phyloP scores from a whole-genome alignment of 1,140 invertebrate genomes.

The Ylistrum balloti region DNA sequence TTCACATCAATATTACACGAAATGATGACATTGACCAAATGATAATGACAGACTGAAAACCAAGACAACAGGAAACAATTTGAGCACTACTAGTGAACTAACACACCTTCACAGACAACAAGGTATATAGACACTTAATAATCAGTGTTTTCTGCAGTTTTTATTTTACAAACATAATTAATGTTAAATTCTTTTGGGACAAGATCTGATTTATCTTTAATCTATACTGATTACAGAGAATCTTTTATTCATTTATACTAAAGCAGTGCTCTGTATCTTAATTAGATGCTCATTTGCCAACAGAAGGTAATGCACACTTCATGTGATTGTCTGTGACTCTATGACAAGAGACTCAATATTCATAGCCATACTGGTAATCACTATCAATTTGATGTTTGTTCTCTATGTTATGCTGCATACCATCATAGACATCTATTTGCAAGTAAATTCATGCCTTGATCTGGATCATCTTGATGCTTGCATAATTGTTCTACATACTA shows the following conservation, averaged over 20 bases:
- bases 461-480: not conserved
- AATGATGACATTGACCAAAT: not conserved
- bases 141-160: constrained; percentile 29
- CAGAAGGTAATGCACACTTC: too few relatives aligned
- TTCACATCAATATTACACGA: not conserved
- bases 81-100: constrained; percentile 19
- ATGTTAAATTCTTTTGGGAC: too few relatives aligned
- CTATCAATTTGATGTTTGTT: not conserved
- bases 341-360: too few relatives aligned
- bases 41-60: not conserved
- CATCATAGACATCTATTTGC: too few relatives aligned
- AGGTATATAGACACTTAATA: constrained; percentile 23
- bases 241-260: too few relatives aligned
- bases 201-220: too few relatives aligned
- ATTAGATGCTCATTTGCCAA: too few relatives aligned
- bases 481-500: not conserved
- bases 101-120: constrained; percentile 11
- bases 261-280: too few relatives aligned
- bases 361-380: not conserved
- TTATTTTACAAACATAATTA: not conserved
- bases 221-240: too few relatives aligned
- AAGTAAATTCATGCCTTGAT: too few relatives aligned
- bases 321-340: too few relatives aligned
- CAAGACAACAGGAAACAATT: not conserved
- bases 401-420: not conserved